Conservation (phyloP, 2,113 vertebrate genomes). For the Bubo bubo region DNA sequence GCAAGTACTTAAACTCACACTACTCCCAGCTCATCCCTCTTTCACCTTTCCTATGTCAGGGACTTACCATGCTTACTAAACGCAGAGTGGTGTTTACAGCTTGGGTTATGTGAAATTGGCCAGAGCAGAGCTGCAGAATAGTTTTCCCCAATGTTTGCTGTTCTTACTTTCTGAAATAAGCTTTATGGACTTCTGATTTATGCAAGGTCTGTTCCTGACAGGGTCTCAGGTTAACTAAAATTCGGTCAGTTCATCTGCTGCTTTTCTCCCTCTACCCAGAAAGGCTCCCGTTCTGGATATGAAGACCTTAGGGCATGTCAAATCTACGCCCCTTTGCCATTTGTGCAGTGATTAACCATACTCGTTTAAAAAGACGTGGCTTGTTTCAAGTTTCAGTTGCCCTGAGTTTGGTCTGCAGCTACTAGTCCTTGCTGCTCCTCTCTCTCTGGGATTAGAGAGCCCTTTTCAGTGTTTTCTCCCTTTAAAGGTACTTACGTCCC, state of each 20-base stretch:
- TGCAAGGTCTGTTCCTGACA: background rate
- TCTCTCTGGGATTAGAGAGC: background rate
- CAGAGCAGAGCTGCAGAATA: background rate
- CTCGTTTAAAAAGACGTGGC: fast-evolving
- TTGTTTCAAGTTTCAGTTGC: background rate
- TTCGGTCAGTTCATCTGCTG: background rate
- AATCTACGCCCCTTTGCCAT: background rate
- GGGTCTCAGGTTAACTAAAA: background rate
- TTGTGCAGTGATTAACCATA: background rate
- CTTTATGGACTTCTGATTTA: background rate
- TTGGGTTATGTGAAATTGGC: background rate
- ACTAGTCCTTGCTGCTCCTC: background rate
- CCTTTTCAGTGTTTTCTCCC: background rate
- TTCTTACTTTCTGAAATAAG: background rate
- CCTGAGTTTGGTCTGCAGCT: background rate
- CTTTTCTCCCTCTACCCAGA: background rate
- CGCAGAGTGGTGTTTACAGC: too few species aligned
- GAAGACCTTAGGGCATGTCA: background rate
- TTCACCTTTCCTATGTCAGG: background rate
- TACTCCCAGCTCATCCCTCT: fast-evolving
- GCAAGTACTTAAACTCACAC: background rate
- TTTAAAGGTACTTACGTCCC: background rate
- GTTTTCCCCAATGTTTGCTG: background rate
- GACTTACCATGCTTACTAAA: background rate
- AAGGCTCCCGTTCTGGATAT: background rate